These are phyloP conservation scores for Clupea harengus DNA, from an alignment of 2,113 vertebrate species.

Conservation along the genomic window DNA sequence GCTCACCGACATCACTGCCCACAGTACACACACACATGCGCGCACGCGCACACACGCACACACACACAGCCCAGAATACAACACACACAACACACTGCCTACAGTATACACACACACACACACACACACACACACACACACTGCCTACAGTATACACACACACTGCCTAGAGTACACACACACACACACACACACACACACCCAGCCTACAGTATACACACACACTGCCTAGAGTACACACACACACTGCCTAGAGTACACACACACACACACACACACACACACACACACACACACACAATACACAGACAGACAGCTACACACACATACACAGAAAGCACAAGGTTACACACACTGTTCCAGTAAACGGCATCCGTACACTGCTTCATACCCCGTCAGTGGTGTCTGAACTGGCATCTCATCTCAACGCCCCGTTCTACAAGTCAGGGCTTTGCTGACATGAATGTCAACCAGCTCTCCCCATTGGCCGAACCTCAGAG, in stretches of 20 bases:
- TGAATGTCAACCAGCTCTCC: neutral
- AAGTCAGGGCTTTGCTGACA: neutral
- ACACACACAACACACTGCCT: neutral
- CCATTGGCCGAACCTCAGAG: neutral
- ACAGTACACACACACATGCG: neutral
- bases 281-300: neutral
- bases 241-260: too few species aligned
- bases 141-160: too few species aligned
- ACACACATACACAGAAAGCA: too few species aligned
- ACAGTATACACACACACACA: neutral
- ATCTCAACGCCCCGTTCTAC: neutral
- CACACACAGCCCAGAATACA: neutral
- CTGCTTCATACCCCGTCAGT: neutral
- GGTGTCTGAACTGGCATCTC: neutral
- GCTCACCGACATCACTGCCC: neutral
- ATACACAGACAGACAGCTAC: too few species aligned
- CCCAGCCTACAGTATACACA: too few species aligned
- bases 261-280: neutral
- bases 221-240: too few species aligned
- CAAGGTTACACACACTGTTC: neutral
- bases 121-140: neutral
- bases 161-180: too few species aligned
- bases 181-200: neutral
- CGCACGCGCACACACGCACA: constrained; percentile 8
- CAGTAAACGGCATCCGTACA: neutral